Conservation (phyloP, 2,797 vertebrate species). For the Acanthis flammea region DNA sequence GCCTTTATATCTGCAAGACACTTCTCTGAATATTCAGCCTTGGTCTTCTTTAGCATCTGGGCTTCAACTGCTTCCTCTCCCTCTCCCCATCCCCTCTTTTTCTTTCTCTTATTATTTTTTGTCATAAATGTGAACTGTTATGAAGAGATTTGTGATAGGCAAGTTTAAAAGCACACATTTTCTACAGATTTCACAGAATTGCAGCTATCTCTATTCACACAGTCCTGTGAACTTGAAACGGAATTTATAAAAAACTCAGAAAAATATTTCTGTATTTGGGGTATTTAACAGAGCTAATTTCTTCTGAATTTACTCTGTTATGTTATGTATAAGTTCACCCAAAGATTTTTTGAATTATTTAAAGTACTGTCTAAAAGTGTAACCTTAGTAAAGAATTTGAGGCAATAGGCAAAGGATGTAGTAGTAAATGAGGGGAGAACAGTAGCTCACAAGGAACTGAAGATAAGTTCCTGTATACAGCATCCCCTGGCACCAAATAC, state of each 20-base stretch:
- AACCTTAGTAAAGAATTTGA: not conserved
- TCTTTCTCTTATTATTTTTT: not conserved
- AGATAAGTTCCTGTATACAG: not conserved
- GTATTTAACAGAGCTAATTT: not conserved
- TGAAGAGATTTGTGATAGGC: not conserved
- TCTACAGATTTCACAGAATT: not conserved
- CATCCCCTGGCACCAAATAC: not conserved
- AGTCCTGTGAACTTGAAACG: not conserved
- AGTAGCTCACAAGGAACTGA: not conserved
- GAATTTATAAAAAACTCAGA: not conserved
- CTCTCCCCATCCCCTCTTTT: rapidly evolving
- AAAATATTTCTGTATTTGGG: not conserved
- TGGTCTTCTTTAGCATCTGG: not conserved
- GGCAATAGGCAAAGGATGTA: not conserved
- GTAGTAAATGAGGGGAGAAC: not conserved
- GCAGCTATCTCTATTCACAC: not conserved
- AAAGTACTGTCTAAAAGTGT: not conserved
- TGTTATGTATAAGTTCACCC: not conserved
- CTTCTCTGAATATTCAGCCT: not conserved
- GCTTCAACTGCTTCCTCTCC: not conserved
- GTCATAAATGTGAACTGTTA: not conserved
- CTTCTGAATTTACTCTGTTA: not conserved
- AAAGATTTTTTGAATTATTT: not conserved
- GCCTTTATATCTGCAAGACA: not conserved
- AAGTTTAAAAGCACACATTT: not conserved